phyloP scores from a whole-genome alignment of 92 coral and sea anemone species.

The Galaxea fascicularis region DNA sequence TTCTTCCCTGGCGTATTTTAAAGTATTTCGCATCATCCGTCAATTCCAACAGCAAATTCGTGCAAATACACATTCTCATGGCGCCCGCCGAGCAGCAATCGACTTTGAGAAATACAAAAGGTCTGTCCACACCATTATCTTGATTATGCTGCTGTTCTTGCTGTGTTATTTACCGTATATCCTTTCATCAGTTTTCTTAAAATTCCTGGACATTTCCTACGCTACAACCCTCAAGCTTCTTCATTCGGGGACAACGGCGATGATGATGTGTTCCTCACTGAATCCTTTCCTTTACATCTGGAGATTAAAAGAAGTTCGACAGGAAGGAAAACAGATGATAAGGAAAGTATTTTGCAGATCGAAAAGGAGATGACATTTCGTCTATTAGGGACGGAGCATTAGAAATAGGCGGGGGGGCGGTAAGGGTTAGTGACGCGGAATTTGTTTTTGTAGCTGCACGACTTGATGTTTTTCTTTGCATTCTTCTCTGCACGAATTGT shows the following conservation, averaged over 20 bases:
- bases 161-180: constrained; percentile 5
- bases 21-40: constrained; percentile 6
- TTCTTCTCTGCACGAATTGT: too few relatives aligned
- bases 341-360: not conserved
- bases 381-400: too few relatives aligned
- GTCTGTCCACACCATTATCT: not conserved
- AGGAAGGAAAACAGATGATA: not conserved
- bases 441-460: too few relatives aligned
- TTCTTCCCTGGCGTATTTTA: constrained; percentile 6
- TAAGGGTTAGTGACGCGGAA: too few relatives aligned
- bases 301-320: constrained; percentile 9
- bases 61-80: not conserved
- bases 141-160: not conserved
- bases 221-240: not conserved
- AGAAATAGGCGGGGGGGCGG: too few relatives aligned
- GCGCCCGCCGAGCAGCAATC: not conserved
- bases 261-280: not conserved
- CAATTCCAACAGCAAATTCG: constrained; percentile 14
- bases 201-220: not conserved
- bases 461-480: too few relatives aligned
- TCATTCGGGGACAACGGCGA: not conserved
- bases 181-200: not conserved
- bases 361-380: not conserved
- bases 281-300: constrained; percentile 18
- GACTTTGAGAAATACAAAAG: not conserved